A percentile compares a stretch with the other conserved stretches of the same genome.
Evolutionary conservation across 2,797 vertebrate species (phyloP).

Genomic region (Macropodus opercularis): DNA sequence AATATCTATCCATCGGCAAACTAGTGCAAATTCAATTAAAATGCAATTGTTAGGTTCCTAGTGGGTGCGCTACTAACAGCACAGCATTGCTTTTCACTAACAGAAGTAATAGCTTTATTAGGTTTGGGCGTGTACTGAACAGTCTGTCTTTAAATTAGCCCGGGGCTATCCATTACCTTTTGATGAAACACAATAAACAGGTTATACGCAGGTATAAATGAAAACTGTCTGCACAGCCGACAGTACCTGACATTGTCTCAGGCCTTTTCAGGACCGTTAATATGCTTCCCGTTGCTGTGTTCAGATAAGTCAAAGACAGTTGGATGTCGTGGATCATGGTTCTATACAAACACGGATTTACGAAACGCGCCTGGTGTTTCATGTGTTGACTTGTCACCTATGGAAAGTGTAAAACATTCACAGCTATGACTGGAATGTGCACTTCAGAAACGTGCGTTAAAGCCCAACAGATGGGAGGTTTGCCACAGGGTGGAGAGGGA

Average conservation of each 20-base stretch:
- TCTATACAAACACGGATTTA: constrained; percentile 16
- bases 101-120: neutral
- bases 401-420: constrained; percentile 60
- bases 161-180: constrained; percentile 26
- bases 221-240: neutral
- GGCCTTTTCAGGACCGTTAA: neutral
- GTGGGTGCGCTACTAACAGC: neutral
- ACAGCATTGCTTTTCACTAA: neutral
- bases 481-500: constrained; percentile 19
- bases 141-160: neutral
- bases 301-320: neutral
- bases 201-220: neutral
- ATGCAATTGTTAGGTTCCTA: neutral
- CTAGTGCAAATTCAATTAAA: neutral
- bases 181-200: constrained; percentile 5
- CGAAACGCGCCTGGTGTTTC: constrained; percentile 21
- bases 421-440: constrained; percentile 80
- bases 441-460: constrained; percentile 55
- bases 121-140: constrained; percentile 35
- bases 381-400: constrained; percentile 67
- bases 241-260: constrained; percentile 4
- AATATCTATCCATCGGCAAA: constrained; percentile 20
- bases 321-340: neutral
- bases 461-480: constrained; percentile 47
- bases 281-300: neutral